phyloP scores from a whole-genome alignment of 2,113 vertebrate species.

The Naja naja region DNA sequence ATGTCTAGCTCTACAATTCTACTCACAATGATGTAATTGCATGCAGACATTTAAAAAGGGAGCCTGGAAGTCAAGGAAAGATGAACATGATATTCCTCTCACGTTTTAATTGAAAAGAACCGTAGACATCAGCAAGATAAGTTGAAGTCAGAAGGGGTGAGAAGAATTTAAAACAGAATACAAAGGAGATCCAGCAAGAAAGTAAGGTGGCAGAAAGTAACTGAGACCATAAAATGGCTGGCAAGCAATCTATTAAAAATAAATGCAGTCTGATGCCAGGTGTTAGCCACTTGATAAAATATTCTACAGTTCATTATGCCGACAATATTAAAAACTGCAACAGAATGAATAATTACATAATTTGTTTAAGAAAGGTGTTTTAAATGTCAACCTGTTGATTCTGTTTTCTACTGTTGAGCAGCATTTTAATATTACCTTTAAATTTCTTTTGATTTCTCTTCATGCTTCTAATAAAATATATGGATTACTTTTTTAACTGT shows the following conservation, averaged over 20 bases:
- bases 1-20: neutral
- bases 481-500: neutral
- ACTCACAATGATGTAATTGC: neutral
- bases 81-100: neutral
- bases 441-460: neutral
- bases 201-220: neutral
- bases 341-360: constrained; percentile 17
- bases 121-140: constrained; percentile 5
- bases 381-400: constrained; percentile 2
- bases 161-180: constrained; percentile 8
- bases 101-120: constrained; percentile 1
- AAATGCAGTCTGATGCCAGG: neutral
- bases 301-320: neutral
- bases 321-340: neutral
- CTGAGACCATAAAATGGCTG: neutral
- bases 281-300: neutral
- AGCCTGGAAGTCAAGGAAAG: neutral
- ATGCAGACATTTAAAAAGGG: neutral
- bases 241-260: neutral
- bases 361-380: neutral
- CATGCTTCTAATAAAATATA: neutral
- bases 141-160: neutral
- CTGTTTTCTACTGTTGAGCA: neutral
- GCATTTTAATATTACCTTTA: neutral
- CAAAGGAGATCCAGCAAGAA: neutral